Base-by-base conservation (phyloP, 2,888 invertebrate species). In the Biston betularia region DNA sequence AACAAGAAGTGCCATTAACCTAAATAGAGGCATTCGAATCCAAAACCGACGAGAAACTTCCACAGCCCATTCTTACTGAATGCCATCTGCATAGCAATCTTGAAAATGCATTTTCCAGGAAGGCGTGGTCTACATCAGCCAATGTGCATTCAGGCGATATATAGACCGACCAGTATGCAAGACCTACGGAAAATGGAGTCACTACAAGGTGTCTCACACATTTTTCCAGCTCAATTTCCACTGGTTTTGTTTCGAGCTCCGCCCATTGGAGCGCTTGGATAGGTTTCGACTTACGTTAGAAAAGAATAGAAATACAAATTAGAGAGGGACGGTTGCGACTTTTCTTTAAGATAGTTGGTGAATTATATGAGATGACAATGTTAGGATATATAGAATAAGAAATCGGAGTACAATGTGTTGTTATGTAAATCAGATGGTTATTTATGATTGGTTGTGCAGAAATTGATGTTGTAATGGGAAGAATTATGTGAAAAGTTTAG, bases 111-210 rank as follows among this genome's bases (percentile, higher is more conserved):
- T 93, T 93, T 89, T 88, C 87, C 83, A 83, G 80, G 83, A 88
- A 79, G 94, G 94, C 92, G 93, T 90, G 92, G 91, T 79, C 81
- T 85, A 82, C 85, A 87, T 88, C 92, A 89, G 87, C 93, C 94
- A 94, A 94, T 94, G 94, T 93, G 90, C 92, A 94, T 65, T 92
- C 92, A 93, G 89, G 92, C 94, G 93, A 89, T 92, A 89, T 91
- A 85, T 93, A 91, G 89, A 83, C 82, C 89, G 85, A 74, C 91
- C 89, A 89, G 24, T 58, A 1, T 53, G 15, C 35, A 9, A 69
- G 86, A 80, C 60, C 87, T 77, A 1, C 75, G 65, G 68, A 75
- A 81, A 83, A 77, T 69, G 65, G 80, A 76, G 72, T 74, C 65
- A 69, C 58, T 66, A 76, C 82, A 83, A 81, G 83, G 45, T 71